Evolutionary conservation across 2,888 invertebrate species (phyloP).

Genomic region (Perithous albicinctus): DNA sequence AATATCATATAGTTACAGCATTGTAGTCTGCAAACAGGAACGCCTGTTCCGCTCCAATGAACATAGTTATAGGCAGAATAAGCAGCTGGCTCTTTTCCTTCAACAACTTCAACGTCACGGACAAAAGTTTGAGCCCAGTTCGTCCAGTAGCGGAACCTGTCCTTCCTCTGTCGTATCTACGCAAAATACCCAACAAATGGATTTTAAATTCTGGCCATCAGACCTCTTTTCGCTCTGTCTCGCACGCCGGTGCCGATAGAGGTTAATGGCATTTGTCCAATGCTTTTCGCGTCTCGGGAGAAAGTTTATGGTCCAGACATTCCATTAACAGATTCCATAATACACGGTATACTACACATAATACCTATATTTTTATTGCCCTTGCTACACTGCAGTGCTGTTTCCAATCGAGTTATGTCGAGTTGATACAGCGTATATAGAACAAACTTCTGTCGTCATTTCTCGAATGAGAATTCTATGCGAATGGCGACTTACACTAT

Average conservation of each 20-base stretch:
- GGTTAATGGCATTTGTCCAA: constrained; percentile 12
- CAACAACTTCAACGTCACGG: constrained; percentile 92
- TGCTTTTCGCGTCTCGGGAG: neutral
- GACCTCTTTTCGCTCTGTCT: neutral
- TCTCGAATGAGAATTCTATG: constrained; percentile 8
- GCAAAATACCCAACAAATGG: constrained; percentile 1
- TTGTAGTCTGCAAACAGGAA: constrained; percentile 95
- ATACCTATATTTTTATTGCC: constrained; percentile 6
- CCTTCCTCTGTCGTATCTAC: constrained; percentile 88
- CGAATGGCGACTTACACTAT: neutral
- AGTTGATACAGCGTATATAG: no score
- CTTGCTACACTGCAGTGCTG: neutral
- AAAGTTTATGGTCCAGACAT: constrained; percentile 4
- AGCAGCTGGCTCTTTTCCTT: constrained; percentile 92
- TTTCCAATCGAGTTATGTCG: neutral
- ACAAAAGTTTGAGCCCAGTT: constrained; percentile 89
- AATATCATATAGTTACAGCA: constrained; percentile 85
- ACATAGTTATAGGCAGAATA: constrained; percentile 95
- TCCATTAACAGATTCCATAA: constrained; percentile 7
- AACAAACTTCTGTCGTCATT: constrained; percentile 1
- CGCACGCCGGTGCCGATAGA: neutral
- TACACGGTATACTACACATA: neutral
- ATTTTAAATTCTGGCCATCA: neutral
- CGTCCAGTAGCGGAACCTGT: constrained; percentile 87
- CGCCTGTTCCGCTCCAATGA: constrained; percentile 97